Evolutionary conservation across 2,888 invertebrate species (phyloP).

Genomic region (Clostera curtula): DNA sequence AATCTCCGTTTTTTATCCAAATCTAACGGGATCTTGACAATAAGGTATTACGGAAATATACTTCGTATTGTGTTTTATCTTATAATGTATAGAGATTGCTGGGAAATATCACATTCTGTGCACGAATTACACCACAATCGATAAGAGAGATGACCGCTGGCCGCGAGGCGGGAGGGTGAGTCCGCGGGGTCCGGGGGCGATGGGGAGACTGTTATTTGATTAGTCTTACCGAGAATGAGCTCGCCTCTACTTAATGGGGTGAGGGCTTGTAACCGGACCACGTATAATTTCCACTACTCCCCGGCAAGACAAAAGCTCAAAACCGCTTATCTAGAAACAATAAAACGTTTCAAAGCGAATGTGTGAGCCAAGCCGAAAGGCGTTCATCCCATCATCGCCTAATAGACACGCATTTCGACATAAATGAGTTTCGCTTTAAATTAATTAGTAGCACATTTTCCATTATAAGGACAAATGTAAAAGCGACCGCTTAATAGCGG

Average conservation of each 20-base stretch:
- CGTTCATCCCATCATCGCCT: slow-evolving; percentile 65
- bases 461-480: slow-evolving; percentile 76
- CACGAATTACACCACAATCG: slow-evolving; percentile 75
- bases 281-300: slow-evolving; percentile 60
- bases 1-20: neutral
- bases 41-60: slow-evolving; percentile 12
- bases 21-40: slow-evolving; percentile 1
- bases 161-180: slow-evolving; percentile 55
- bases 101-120: slow-evolving; percentile 73
- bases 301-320: slow-evolving; percentile 38
- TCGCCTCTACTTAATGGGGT: slow-evolving; percentile 72
- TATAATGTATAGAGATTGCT: slow-evolving; percentile 53
- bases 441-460: slow-evolving; percentile 75
- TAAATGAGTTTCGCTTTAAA: slow-evolving; percentile 74
- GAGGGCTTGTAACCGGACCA: slow-evolving; percentile 70
- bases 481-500: slow-evolving; percentile 74
- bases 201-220: slow-evolving; percentile 75
- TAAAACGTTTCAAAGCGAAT: slow-evolving; percentile 42
- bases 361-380: slow-evolving; percentile 50
- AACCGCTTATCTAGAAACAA: slow-evolving; percentile 50
- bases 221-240: slow-evolving; percentile 76
- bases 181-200: slow-evolving; percentile 30
- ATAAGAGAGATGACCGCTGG: slow-evolving; percentile 74
- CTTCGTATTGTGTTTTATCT: slow-evolving; percentile 41
- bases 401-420: slow-evolving; percentile 73